Percentiles rank a stretch among this genome's conserved stretches.
These are phyloP conservation scores for Scalopus aquaticus DNA, from an alignment of 2,113 vertebrate genomes.

Conservation along the genomic window DNA sequence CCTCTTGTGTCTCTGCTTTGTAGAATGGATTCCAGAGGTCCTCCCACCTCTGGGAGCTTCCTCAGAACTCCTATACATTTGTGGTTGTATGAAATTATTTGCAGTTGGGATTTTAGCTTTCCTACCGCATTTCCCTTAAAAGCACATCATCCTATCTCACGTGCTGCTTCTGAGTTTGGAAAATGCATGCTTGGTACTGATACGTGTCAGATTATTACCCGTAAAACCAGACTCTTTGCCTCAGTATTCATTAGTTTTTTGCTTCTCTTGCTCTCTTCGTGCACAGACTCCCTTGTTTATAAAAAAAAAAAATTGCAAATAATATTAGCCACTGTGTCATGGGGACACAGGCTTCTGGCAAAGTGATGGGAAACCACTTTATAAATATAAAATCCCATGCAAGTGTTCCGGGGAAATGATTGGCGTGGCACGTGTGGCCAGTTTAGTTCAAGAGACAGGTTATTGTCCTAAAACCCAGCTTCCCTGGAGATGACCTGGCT, in stretches of 20 bases:
- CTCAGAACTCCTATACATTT: not conserved
- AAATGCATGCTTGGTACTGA: not conserved
- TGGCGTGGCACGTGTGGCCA: not conserved
- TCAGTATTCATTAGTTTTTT: not conserved
- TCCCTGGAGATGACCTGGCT: conserved; percentile 16
- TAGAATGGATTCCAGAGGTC: not conserved
- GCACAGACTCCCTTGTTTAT: not conserved
- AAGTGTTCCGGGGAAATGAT: not conserved
- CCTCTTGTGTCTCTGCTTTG: not conserved
- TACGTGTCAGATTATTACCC: not conserved
- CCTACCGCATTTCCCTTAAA: not conserved
- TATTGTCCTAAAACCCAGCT: not conserved
- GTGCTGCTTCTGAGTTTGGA: not conserved
- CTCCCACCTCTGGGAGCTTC: not conserved
- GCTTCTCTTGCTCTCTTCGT: not conserved
- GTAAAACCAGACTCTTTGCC: not conserved
- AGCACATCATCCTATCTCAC: not conserved
- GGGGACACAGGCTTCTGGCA: not conserved
- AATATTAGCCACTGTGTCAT: not conserved
- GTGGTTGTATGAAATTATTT: not conserved
- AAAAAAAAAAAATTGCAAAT: not conserved
- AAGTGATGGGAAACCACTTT: conserved; percentile 29
- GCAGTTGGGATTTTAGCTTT: not conserved
- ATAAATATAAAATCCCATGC: not conserved
- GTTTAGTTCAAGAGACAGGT: not conserved